Base-by-base conservation (phyloP, 2,113 vertebrate species). In the Cyprinodon brontotheroides region DNA sequence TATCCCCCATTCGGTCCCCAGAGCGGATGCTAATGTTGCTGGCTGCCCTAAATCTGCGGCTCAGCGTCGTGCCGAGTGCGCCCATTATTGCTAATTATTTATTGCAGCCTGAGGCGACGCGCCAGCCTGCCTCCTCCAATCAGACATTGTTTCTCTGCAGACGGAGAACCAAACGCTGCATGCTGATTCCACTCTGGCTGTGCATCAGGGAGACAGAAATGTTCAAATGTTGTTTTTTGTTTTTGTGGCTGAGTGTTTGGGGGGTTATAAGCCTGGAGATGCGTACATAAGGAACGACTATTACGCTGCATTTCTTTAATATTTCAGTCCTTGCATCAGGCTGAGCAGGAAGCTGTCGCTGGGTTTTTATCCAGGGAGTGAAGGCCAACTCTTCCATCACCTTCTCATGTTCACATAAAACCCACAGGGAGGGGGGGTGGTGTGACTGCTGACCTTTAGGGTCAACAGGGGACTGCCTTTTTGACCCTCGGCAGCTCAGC, bases 11-110 rank as follows among this genome's bases (percentile, higher is more conserved):
- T n/a, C n/a, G n/a, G n/a, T n/a, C n/a, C 75, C 76, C 77, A 70
- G 70, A 78, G 80, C 80, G n/a, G n/a, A n/a, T n/a, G n/a, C n/a
- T 79, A 82, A 87, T 88, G 82, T 79, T 64, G 82, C 74, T 75
- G 53, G 37, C 68, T 81, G 83, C 78, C 76, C 85, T 70, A 82
- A 87, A 90, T 90, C 75, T 81, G 77, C 84, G 72, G n/a, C 89
- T 83, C 74, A 72, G 84, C 73, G n/a, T n/a, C n/a, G n/a, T n/a
- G n/a, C n/a, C 40, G 74, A 82, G 83, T n/a, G 82, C 86, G 64
- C 76, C 90, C 89, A 85, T 92, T 89, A 89, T 80, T 82, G 82
- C 79, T 92, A 93, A 94, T 93, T 93, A 91, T 93, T 89, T 91
- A 91, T 89, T 85, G 68, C 82, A 82, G 91, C 89, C 86, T 41